Percentiles rank a stretch among this genome's conserved stretches.
Evolutionary conservation across 92 coral and sea anemone genomes (phyloP).

Genomic region (Actinernus sp.): DNA sequence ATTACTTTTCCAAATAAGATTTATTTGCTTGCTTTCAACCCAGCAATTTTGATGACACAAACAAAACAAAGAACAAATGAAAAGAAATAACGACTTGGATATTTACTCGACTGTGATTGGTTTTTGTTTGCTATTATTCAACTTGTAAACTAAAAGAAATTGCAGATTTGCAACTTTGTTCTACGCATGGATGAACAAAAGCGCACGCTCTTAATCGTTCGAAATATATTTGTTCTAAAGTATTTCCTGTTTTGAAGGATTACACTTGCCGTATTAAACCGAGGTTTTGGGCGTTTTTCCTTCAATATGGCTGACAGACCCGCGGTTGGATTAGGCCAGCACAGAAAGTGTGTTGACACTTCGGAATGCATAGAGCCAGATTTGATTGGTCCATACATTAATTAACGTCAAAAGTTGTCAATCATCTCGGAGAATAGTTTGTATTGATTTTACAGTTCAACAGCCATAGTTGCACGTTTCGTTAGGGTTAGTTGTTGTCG

Average conservation of each 20-base stretch:
- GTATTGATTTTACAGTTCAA: conserved; percentile 89
- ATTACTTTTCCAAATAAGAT: conserved; percentile 23
- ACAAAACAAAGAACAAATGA: conserved; percentile 32
- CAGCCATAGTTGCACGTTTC: conserved; percentile 87
- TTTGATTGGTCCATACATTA: conserved; percentile 92
- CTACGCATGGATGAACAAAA: background rate
- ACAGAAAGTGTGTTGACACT: conserved; percentile 81
- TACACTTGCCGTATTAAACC: conserved; percentile 13
- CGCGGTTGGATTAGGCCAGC: conserved; percentile 49
- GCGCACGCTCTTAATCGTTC: background rate
- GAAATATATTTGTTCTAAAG: background rate
- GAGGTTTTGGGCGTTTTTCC: conserved; percentile 52
- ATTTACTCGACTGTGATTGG: conserved; percentile 3
- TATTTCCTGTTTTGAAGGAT: conserved; percentile 25
- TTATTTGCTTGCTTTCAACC: conserved; percentile 35
- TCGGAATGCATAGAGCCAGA: conserved; percentile 72
- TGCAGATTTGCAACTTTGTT: background rate
- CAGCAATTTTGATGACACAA: conserved; percentile 29
- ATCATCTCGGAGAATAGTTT: conserved; percentile 75
- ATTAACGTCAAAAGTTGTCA: conserved; percentile 79
- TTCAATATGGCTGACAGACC: conserved; percentile 49
- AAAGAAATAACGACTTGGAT: conserved; percentile 32
- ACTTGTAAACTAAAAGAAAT: conserved; percentile 1
- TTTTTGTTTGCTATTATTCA: conserved; percentile 28
- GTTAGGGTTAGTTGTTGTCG: conserved; percentile 52